Conservation (phyloP, 2,888 invertebrate genomes). For the Ligdia adustata region DNA sequence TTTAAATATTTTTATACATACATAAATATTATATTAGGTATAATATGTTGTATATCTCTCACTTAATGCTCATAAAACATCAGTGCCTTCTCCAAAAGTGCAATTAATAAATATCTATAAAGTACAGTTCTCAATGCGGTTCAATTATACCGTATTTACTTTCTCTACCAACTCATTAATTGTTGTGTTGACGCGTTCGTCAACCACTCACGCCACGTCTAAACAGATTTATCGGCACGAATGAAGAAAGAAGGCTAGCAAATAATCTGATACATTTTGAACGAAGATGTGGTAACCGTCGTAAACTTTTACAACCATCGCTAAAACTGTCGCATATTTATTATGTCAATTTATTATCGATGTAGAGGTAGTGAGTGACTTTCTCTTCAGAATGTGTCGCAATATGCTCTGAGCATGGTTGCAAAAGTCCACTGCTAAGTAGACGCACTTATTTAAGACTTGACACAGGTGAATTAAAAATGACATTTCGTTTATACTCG, state of each 20-base stretch:
- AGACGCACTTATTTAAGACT: no score
- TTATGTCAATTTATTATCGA: constrained; percentile 19
- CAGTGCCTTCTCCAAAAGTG: no score
- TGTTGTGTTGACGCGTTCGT: constrained; percentile 19
- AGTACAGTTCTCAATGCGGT: neutral
- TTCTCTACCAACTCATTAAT: constrained; percentile 16
- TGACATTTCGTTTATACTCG: constrained; percentile 14
- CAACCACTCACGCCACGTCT: constrained; percentile 12
- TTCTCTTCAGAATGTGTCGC: constrained; percentile 24
- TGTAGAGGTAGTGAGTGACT: constrained; percentile 13
- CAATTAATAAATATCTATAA: neutral
- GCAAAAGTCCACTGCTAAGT: no score
- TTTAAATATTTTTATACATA: no score
- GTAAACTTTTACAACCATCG: constrained; percentile 11
- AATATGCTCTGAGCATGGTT: constrained; percentile 14
- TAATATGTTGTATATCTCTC: no score
- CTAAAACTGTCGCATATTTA: constrained; percentile 10
- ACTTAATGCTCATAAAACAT: no score
- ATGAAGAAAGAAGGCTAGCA: constrained; percentile 10
- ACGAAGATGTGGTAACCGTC: constrained; percentile 2
- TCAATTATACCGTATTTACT: constrained; percentile 1
- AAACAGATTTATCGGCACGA: constrained; percentile 16
- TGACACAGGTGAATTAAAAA: no score
- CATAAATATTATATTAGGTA: no score
- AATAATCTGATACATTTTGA: constrained; percentile 9